Evolutionary conservation across 2,113 vertebrate species (phyloP).

Genomic region (Nyctibius bracteatus): DNA sequence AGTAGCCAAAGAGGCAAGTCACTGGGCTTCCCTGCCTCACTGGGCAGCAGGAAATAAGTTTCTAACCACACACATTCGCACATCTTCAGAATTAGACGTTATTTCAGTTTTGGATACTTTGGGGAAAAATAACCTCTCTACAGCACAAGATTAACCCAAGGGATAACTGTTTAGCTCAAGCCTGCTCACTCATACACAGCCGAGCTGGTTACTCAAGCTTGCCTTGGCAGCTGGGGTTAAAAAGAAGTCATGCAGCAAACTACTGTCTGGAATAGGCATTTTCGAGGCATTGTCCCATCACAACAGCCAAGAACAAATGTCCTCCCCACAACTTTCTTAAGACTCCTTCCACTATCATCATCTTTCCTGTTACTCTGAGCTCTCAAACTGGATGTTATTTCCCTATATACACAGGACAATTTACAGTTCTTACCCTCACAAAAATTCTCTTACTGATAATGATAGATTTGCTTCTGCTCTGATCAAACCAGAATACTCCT

Average conservation of each 20-base stretch:
- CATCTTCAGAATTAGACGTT: neutral
- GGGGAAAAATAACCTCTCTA: neutral
- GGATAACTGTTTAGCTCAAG: neutral
- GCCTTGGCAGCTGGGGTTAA: neutral
- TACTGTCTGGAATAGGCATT: fast-evolving
- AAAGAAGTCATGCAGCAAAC: neutral
- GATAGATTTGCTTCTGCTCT: neutral
- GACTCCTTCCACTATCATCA: neutral
- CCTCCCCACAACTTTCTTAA: neutral
- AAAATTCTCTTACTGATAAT: neutral
- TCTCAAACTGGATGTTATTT: neutral
- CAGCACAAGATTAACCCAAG: neutral
- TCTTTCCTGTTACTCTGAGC: neutral
- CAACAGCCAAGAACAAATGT: neutral
- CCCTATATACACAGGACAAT: fast-evolving
- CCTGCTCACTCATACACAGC: neutral
- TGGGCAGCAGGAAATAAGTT: neutral
- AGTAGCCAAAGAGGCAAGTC: neutral
- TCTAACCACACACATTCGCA: neutral
- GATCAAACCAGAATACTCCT: neutral
- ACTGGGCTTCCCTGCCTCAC: neutral
- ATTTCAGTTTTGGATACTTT: neutral
- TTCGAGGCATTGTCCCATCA: neutral
- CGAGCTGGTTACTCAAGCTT: neutral
- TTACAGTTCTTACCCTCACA: neutral